phyloP scores from a whole-genome alignment of 2,113 vertebrate genomes.

The Emydocephalus ijimae region DNA sequence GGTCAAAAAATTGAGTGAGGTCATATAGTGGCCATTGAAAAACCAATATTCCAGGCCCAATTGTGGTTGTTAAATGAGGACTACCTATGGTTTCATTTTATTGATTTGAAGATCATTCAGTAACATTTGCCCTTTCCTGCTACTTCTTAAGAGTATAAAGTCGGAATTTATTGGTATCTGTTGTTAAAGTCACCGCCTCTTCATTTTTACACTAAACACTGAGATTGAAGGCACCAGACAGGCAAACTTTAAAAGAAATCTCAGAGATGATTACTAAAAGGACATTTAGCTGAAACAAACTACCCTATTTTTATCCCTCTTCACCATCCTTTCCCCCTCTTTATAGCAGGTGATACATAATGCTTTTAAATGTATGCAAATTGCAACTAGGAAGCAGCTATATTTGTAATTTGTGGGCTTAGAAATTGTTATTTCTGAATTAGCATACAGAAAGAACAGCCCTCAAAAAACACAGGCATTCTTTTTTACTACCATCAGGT shows the following conservation, averaged over 20 bases:
- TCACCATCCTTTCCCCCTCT: not conserved
- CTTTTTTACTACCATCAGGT: rapidly evolving
- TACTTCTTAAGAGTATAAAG: not conserved
- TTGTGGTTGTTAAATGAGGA: no score
- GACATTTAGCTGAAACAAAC: not conserved
- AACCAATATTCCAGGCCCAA: no score
- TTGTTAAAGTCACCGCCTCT: not conserved
- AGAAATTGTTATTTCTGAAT: not conserved
- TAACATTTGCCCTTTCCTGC: not conserved
- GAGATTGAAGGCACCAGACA: conserved; percentile 3
- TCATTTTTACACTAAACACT: not conserved
- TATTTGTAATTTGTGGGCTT: not conserved
- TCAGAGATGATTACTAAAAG: conserved; percentile 9
- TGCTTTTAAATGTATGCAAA: not conserved
- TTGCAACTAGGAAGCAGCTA: not conserved
- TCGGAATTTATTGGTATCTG: not conserved
- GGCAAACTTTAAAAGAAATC: not conserved
- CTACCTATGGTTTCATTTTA: not conserved
- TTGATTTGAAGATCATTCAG: not conserved
- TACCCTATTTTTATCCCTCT: not conserved
- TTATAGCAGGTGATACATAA: not conserved
- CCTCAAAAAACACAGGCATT: not conserved
- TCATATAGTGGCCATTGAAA: no score
- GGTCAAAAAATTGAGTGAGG: no score
- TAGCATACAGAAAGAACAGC: not conserved